A percentile compares a stretch with the other conserved stretches of the same genome.
These are phyloP conservation scores for Melanerpes formicivorus DNA, from an alignment of 2,113 vertebrate species.

Conservation along the genomic window DNA sequence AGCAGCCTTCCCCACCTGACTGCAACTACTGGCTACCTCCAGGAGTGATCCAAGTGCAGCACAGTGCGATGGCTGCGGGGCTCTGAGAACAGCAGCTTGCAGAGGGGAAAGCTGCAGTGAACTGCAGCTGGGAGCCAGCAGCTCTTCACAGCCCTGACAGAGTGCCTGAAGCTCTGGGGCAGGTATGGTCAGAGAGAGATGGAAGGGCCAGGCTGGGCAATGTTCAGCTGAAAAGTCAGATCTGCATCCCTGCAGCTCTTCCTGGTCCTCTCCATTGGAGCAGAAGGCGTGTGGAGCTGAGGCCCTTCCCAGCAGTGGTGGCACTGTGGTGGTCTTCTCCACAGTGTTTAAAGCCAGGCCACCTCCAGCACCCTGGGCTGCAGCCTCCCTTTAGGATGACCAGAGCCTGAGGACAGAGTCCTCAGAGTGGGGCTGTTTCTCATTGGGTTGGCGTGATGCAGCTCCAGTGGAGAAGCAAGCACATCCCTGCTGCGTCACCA, in stretches of 20 bases:
- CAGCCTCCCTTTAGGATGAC: background rate
- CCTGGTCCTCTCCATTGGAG: background rate
- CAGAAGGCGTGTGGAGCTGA: rapidly evolving
- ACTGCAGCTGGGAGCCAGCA: background rate
- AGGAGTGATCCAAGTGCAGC: background rate
- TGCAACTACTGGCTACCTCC: background rate
- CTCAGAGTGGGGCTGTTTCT: rapidly evolving
- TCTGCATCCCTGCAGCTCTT: background rate
- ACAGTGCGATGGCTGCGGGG: rapidly evolving
- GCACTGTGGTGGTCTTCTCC: rapidly evolving
- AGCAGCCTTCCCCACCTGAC: slow-evolving; percentile 9
- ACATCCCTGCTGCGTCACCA: too few relatives aligned
- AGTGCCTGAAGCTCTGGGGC: background rate
- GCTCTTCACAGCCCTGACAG: background rate
- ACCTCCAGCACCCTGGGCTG: background rate
- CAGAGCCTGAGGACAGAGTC: background rate
- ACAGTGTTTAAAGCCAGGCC: background rate
- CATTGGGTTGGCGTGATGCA: background rate
- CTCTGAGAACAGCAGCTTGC: background rate
- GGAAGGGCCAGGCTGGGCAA: rapidly evolving
- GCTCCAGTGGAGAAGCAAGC: background rate
- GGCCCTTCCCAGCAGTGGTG: background rate
- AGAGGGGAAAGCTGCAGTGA: background rate
- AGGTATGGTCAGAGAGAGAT: background rate
- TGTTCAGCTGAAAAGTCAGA: background rate